Evolutionary conservation across 53 echinoderm and acorn worm genomes (phyloP).

Genomic region (Mesocentrotus franciscanus): DNA sequence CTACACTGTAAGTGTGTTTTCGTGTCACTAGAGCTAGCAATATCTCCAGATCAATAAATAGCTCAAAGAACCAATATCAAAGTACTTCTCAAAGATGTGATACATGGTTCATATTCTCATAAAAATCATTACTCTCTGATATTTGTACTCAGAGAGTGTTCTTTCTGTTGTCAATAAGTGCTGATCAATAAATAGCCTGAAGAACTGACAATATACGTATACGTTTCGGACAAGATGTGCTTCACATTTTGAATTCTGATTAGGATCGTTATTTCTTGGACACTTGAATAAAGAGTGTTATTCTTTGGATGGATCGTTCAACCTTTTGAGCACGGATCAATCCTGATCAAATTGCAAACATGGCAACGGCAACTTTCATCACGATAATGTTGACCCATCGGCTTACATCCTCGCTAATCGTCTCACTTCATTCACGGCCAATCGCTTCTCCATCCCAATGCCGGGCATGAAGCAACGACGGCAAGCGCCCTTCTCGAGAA

Average conservation of each 20-base stretch:
- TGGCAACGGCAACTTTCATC: conserved; percentile 24
- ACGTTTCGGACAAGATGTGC: not conserved
- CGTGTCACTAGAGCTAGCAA: not conserved
- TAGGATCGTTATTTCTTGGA: not conserved
- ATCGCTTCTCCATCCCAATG: not conserved
- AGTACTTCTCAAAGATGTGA: not conserved
- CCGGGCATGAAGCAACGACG: not conserved
- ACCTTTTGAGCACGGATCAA: conserved; percentile 34
- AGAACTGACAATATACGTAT: not conserved
- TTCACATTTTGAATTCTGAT: not conserved
- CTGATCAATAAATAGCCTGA: conserved; percentile 11
- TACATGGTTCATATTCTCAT: conserved; percentile 35
- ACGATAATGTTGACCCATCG: conserved; percentile 31
- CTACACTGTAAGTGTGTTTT: not conserved
- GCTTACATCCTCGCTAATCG: conserved; percentile 44
- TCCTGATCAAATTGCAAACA: conserved; percentile 49
- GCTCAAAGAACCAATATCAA: not conserved
- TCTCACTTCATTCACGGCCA: conserved; percentile 44
- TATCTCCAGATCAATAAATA: not conserved
- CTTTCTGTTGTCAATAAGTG: conserved; percentile 8
- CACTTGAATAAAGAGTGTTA: conserved; percentile 37
- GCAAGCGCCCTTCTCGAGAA: conserved; percentile 12
- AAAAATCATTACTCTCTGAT: conserved; percentile 23
- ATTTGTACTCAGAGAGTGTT: conserved; percentile 35
- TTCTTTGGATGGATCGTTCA: not conserved